Evolutionary conservation across 2,113 vertebrate genomes (phyloP), one percentile per base, ranked within the genome.

Genomic region (Hypanus sabinus): DNA sequence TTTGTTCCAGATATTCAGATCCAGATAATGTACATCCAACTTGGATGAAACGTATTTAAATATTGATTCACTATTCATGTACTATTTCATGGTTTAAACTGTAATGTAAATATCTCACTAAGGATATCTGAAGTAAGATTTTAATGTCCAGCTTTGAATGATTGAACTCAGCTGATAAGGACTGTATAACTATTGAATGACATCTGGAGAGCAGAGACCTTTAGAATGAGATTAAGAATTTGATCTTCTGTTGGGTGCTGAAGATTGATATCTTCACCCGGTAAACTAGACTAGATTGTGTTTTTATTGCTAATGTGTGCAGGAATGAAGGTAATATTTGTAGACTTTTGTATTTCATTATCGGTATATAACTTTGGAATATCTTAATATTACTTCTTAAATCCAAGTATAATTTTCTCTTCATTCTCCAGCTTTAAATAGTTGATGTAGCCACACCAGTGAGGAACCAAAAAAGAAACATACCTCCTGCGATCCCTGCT

Each of bases 401-500:
- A 79, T 79, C n/a, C 7, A n/a, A 65, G 38, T 57, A 60, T 62
- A 65, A 16, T 33, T 8, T 14, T 33, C 14, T 62, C 62, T 68
- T 90, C 85, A 90, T 90, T n/a, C 14, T 5, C 27, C 8, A 62
- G 62, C 14, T n/a, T 62, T 60, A 14, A 18, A 60, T 33, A 88
- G 5, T 65, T 62, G 62, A 60, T n/a, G 6, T 33, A 65, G 62
- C 30, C 62, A 33, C 57, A 87, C 55, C 14, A 12, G 55, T 55
- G 27, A 87, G n/a, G 12, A 90, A 38, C 5, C 65, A 18, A 90
- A 93, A 38, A 70, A 73, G 71, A 8, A 94, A 95, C 94, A 18
- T 95, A 97, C 97, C 97, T 97, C 97, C 97, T 97, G 81, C 96
- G 95, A 95, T 97, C 97, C 96, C 97, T 97, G 96, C 97, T 97